Evolutionary conservation across 1,140 invertebrate genomes (phyloP).

Genomic region (Charaxes varanes): DNA sequence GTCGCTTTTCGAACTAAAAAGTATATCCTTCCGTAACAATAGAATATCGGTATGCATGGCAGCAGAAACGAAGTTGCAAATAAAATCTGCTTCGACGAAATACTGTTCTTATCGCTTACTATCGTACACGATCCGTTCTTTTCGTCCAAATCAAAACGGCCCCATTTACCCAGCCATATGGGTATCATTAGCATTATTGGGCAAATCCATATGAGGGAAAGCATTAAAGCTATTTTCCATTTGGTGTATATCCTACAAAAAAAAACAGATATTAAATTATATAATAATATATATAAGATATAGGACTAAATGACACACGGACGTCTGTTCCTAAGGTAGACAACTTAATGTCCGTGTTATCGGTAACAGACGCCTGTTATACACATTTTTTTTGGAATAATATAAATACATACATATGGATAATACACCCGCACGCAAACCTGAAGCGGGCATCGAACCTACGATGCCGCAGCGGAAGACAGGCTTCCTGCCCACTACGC

Average conservation of each 20-base stretch:
- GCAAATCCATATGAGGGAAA: constrained; percentile 81
- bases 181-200: constrained; percentile 81
- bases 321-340: no score
- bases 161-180: constrained; percentile 84
- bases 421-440: no score
- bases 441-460: no score
- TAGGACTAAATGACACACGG: no score
- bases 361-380: no score
- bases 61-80: constrained; percentile 85
- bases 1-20: constrained; percentile 84
- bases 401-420: no score
- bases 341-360: no score
- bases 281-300: no score
- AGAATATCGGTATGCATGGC: constrained; percentile 83
- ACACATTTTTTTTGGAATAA: no score
- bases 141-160: constrained; percentile 83
- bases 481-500: no score
- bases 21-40: constrained; percentile 87
- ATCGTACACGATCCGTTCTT: constrained; percentile 86
- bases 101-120: constrained; percentile 77
- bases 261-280: no score
- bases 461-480: no score
- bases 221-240: constrained; percentile 14
- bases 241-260: constrained; percentile 78
- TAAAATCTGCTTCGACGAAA: constrained; percentile 84